A percentile compares a stretch with the other conserved stretches of the same genome.
Conservation (phyloP, 2,797 vertebrate genomes). For the Eulemur albifrons region DNA sequence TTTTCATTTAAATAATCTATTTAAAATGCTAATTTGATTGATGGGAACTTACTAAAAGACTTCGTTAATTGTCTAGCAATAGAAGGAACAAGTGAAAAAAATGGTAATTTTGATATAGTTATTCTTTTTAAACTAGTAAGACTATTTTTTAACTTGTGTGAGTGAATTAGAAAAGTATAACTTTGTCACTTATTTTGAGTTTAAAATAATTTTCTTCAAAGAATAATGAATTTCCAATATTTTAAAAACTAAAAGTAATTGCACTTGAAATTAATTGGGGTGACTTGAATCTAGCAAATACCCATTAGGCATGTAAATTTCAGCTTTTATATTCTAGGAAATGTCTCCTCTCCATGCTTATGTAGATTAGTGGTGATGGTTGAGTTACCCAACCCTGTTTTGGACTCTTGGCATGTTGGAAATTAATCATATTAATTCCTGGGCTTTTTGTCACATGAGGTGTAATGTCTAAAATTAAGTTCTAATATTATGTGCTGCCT, state of each 20-base stretch:
- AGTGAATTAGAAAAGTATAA: conserved; percentile 38
- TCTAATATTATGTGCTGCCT: not conserved
- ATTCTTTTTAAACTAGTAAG: conserved; percentile 50
- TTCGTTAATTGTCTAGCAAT: conserved; percentile 52
- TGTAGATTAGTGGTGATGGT: not conserved
- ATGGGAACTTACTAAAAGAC: conserved; percentile 47
- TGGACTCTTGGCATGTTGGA: not conserved
- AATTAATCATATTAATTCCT: not conserved
- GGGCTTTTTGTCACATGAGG: not conserved
- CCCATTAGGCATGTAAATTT: not conserved
- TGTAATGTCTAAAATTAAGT: not conserved
- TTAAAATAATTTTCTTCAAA: conserved; percentile 47
- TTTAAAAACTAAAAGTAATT: conserved; percentile 41
- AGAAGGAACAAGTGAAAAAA: conserved; percentile 43
- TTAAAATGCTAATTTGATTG: conserved; percentile 65
- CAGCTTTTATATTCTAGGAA: not conserved
- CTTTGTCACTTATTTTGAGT: conserved; percentile 33
- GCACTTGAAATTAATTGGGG: not conserved
- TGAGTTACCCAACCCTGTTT: not conserved
- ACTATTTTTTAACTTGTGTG: conserved; percentile 1
- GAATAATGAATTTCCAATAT: not conserved
- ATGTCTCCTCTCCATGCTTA: not conserved
- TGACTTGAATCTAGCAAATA: not conserved
- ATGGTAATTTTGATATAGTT: conserved; percentile 36
- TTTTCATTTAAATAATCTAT: conserved; percentile 71